phyloP scores from a whole-genome alignment of 2,888 invertebrate species.

The Apotomis turbidana region DNA sequence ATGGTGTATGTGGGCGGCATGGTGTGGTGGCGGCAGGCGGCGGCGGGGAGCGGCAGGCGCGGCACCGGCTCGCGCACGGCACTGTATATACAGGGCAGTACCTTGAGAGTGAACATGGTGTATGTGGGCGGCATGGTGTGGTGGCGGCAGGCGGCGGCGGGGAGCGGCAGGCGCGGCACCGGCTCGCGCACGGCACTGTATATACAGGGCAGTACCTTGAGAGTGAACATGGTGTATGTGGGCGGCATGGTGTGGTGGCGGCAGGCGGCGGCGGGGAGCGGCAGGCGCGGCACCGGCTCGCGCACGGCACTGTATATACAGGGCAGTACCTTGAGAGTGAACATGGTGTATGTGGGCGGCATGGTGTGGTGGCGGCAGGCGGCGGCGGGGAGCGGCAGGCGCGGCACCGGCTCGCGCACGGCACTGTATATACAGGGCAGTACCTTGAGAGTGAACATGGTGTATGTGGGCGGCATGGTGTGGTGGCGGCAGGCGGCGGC shows the following conservation, averaged over 20 bases:
- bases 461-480: constrained; percentile 85
- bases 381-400: too few species aligned
- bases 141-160: not conserved
- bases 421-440: too few species aligned
- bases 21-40: constrained; percentile 88
- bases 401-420: too few species aligned
- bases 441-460: constrained; percentile 88
- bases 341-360: not conserved
- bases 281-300: constrained; percentile 88
- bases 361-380: constrained; percentile 35
- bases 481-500: constrained; percentile 88
- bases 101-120: not conserved
- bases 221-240: constrained; percentile 85
- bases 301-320: constrained; percentile 65
- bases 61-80: constrained; percentile 87
- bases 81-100: too few species aligned
- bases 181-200: too few species aligned
- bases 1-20: constrained; percentile 86
- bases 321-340: too few species aligned
- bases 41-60: constrained; percentile 85
- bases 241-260: constrained; percentile 89
- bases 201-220: constrained; percentile 80
- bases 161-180: too few species aligned
- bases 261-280: constrained; percentile 85
- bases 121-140: not conserved